Evolutionary conservation across 2,888 invertebrate genomes (phyloP).

Genomic region (Cloeon dipterum): DNA sequence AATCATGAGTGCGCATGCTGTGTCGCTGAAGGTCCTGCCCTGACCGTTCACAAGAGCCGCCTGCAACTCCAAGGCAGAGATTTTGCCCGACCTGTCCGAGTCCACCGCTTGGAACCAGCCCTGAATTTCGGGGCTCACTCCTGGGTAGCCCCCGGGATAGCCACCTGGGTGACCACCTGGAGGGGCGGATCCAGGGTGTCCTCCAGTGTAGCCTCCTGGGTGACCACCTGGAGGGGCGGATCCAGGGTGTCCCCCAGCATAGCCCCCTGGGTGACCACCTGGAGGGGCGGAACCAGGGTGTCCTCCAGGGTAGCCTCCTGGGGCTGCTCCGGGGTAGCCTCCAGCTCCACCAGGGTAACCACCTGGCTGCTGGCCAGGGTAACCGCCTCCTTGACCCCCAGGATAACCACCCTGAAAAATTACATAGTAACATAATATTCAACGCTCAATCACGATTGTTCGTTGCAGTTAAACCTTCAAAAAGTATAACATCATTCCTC

Average conservation of each 20-base stretch:
- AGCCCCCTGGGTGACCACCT: slow-evolving; percentile 1
- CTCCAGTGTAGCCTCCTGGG: slow-evolving; percentile 5
- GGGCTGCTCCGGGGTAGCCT: too few species aligned
- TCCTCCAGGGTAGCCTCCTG: neutral
- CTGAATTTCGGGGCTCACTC: slow-evolving; percentile 44
- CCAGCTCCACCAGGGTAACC: too few species aligned
- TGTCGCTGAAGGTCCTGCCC: slow-evolving; percentile 60
- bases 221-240: slow-evolving; percentile 3
- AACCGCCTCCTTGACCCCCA: too few species aligned
- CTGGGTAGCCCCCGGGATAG: slow-evolving; percentile 4
- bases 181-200: slow-evolving; percentile 6
- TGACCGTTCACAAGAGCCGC: slow-evolving; percentile 66
- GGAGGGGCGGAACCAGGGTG: neutral
- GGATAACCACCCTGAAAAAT: too few species aligned
- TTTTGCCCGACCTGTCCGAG: slow-evolving; percentile 59
- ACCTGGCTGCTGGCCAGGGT: too few species aligned
- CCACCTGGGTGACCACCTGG: slow-evolving; percentile 7
- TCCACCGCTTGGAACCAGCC: slow-evolving; percentile 74
- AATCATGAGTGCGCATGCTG: slow-evolving; percentile 70
- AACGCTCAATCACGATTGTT: too few species aligned
- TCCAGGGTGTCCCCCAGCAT: slow-evolving; percentile 7
- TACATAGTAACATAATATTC: too few species aligned
- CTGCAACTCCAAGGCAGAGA: slow-evolving; percentile 51
- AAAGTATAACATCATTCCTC: too few species aligned
- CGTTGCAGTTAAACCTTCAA: too few species aligned